Evolutionary conservation across 2,888 invertebrate genomes (phyloP).

Genomic region (Opisthograptis luteolata): DNA sequence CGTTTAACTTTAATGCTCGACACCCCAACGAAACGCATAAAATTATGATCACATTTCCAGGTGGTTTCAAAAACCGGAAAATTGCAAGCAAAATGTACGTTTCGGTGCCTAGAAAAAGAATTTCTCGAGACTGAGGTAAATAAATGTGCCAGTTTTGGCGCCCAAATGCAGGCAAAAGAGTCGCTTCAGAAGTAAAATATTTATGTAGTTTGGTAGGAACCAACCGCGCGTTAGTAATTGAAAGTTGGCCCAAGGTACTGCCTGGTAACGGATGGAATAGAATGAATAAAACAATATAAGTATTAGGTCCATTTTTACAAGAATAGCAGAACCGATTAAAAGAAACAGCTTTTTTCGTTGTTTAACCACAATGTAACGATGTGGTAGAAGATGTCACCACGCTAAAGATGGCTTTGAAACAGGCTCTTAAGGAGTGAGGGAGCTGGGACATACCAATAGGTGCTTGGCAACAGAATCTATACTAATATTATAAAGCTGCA

Average conservation of each 20-base stretch:
- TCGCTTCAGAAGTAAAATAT: slow-evolving; percentile 42
- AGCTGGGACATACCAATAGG: no score
- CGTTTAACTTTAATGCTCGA: slow-evolving; percentile 9
- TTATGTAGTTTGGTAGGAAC: slow-evolving; percentile 42
- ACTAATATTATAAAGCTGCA: no score
- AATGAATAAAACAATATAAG: neutral
- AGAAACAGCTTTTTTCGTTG: no score
- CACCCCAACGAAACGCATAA: slow-evolving; percentile 13
- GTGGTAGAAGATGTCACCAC: no score
- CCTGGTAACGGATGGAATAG: slow-evolving; percentile 12
- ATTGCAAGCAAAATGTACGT: slow-evolving; percentile 13
- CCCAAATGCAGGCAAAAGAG: slow-evolving; percentile 22
- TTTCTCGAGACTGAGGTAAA: slow-evolving; percentile 15
- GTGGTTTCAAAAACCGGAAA: slow-evolving; percentile 16
- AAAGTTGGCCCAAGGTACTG: slow-evolving; percentile 33
- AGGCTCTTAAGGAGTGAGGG: no score
- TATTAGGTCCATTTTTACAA: neutral
- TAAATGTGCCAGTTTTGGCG: slow-evolving; percentile 19
- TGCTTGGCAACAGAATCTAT: no score
- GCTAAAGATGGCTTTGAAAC: no score
- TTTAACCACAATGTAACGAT: no score
- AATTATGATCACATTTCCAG: slow-evolving; percentile 10
- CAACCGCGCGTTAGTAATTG: slow-evolving; percentile 44
- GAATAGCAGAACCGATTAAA: neutral
- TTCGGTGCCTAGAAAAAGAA: slow-evolving; percentile 9